A percentile compares a stretch with the other conserved stretches of the same genome.
Conservation (phyloP, 2,888 invertebrate genomes). For the Dromius quadrimaculatus region DNA sequence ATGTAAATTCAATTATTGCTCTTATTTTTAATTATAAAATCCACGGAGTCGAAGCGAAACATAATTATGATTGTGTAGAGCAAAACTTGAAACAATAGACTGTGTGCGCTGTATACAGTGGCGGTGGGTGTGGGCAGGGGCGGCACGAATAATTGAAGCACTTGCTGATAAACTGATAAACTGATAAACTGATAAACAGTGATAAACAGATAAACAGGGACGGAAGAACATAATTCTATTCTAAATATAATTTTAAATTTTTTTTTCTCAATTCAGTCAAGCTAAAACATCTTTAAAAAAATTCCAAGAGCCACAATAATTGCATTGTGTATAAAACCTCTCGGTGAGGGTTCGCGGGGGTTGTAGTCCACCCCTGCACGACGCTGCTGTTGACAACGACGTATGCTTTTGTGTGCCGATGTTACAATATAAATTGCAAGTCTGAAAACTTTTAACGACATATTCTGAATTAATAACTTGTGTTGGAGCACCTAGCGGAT, state of each 20-base stretch:
- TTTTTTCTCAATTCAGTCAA: no score
- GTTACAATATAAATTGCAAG: slow-evolving; percentile 59
- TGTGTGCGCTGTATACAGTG: slow-evolving; percentile 59
- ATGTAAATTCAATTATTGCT: slow-evolving; percentile 56
- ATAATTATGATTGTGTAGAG: slow-evolving; percentile 66
- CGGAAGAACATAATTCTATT: no score
- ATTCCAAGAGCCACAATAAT: slow-evolving; percentile 1
- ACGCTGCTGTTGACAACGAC: slow-evolving; percentile 32
- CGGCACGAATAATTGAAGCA: background rate
- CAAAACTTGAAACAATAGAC: slow-evolving; percentile 65
- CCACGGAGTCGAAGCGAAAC: slow-evolving; percentile 64
- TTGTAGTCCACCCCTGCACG: background rate
- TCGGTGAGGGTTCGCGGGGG: no score
- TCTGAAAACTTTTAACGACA: slow-evolving; percentile 68
- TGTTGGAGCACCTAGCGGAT: slow-evolving; percentile 63
- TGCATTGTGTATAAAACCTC: background rate
- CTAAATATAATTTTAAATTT: no score
- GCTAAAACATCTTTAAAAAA: background rate
- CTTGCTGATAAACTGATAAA: no score
- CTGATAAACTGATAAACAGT: no score
- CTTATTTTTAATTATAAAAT: slow-evolving; percentile 65
- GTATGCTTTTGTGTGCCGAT: slow-evolving; percentile 45
- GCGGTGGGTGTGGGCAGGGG: background rate
- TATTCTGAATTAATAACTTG: slow-evolving; percentile 67
- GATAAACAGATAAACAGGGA: no score